phyloP scores from a whole-genome alignment of 2,888 invertebrate species.

The Mallateleia sp. region DNA sequence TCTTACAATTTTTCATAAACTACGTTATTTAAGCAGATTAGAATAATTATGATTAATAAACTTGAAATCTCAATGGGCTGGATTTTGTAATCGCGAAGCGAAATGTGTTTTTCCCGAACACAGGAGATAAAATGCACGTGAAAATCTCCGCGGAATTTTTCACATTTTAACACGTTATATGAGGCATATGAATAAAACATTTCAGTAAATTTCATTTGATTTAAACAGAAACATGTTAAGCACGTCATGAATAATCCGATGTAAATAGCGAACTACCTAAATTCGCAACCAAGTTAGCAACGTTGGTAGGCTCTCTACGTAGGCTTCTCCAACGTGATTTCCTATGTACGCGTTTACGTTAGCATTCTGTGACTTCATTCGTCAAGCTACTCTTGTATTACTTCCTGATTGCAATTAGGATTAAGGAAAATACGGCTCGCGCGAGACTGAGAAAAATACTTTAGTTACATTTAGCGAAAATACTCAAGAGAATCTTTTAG shows the following conservation, averaged over 20 bases:
- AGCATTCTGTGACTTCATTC: constrained; percentile 51
- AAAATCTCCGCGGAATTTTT: constrained; percentile 14
- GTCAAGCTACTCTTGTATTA: constrained; percentile 39
- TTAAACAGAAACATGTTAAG: constrained; percentile 58
- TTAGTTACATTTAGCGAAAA: neutral
- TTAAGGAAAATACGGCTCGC: constrained; percentile 28
- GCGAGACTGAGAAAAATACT: neutral
- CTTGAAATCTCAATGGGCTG: neutral
- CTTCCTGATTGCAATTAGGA: constrained; percentile 48
- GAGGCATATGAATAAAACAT: constrained; percentile 57
- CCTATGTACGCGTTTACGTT: constrained; percentile 41
- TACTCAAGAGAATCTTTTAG: neutral
- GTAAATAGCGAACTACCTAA: constrained; percentile 50
- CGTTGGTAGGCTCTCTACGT: constrained; percentile 35
- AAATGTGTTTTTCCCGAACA: neutral
- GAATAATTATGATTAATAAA: neutral
- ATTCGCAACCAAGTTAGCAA: constrained; percentile 48
- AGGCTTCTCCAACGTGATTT: constrained; percentile 42
- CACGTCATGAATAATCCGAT: constrained; percentile 61
- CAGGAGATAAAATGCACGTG: constrained; percentile 11
- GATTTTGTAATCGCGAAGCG: neutral
- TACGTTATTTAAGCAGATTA: neutral
- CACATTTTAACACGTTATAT: constrained; percentile 32
- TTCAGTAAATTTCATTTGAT: constrained; percentile 57
- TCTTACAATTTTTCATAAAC: constrained; percentile 17